phyloP scores from a whole-genome alignment of 2,113 vertebrate species.

The Speoplatyrhinus poulsoni region DNA sequence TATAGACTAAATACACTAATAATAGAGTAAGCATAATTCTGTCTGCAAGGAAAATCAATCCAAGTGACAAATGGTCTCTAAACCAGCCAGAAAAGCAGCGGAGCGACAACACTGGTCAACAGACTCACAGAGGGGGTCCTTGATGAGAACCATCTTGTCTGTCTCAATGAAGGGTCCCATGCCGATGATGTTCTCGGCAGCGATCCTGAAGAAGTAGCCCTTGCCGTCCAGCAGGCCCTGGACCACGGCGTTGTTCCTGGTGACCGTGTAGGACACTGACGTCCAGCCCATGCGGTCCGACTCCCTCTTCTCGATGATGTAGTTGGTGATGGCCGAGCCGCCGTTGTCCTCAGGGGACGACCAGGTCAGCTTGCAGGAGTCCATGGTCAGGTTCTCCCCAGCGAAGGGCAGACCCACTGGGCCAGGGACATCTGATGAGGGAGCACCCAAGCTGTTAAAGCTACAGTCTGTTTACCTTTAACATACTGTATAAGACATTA shows the following conservation, averaged over 20 bases:
- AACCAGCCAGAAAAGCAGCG: no score
- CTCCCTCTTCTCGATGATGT: slow-evolving; percentile 95
- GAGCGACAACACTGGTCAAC: not conserved
- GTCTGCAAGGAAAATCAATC: no score
- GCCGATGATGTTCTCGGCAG: slow-evolving; percentile 96
- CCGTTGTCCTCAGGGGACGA: slow-evolving; percentile 95
- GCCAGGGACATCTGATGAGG: slow-evolving; percentile 89
- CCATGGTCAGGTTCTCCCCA: slow-evolving; percentile 90
- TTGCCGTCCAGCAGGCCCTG: slow-evolving; percentile 91
- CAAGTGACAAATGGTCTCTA: no score
- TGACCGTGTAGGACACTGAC: slow-evolving; percentile 92
- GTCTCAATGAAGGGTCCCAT: slow-evolving; percentile 94
- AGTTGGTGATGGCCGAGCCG: slow-evolving; percentile 95
- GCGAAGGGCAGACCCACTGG: slow-evolving; percentile 90
- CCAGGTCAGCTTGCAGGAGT: slow-evolving; percentile 97
- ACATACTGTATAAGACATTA: no score
- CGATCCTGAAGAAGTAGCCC: slow-evolving; percentile 96
- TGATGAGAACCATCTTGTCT: slow-evolving; percentile 84
- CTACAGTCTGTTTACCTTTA: no score
- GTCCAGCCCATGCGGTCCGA: slow-evolving; percentile 94
- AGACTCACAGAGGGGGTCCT: slow-evolving; percentile 91
- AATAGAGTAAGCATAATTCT: no score
- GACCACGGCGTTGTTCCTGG: slow-evolving; percentile 92
- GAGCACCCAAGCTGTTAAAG: slow-evolving; percentile 2
- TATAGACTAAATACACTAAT: no score